Evolutionary conservation across 2,113 vertebrate species (phyloP), one percentile per base, ranked within the genome.

Genomic region (Platichthys flesus): DNA sequence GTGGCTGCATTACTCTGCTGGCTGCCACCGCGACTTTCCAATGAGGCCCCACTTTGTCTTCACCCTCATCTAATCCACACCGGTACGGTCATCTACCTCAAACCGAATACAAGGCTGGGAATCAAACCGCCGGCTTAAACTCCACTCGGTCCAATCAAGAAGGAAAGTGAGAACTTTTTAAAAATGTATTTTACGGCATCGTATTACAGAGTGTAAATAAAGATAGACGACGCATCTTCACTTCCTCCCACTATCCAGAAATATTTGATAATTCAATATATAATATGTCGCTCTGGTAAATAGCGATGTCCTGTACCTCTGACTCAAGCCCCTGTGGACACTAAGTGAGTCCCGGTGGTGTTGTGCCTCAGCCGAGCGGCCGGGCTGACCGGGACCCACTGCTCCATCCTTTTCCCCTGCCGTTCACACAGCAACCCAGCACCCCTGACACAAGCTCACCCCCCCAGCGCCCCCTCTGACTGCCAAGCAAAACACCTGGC

Each of bases 401-500:
- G 7, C 55, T 21, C 55, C 55, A 78, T 57, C 63, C 85, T 57
- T 74, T 71, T 72, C 28, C 82, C 82, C 83, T 56, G 60, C 76
- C 74, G 71, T 73, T 84, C 83, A 45, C 63, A 47, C 52, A 52
- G 91, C 78, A 90, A 91, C 90, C 83, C 85, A 63, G 91, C 82
- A 89, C 91, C 47, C 68, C 73, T 88, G 85, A 90, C 88, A 89
- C 83, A 72, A 42, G 58, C 85, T 28, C 69, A 62, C 31, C 12
- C 68, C 84, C 86, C 82, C 63, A 8, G 37, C 56, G 18, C 74
- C 88, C 69, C 71, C 23, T 4, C 31, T 16, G 55, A 75, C 74
- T 80, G 88, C 90, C 91, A 89, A 92, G 81, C 86, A 78, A 87
- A 91, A 91, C 90, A 92, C 89, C 85, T 88, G 90, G 89, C 90